Base-by-base conservation (phyloP, 2,888 invertebrate species). In the Troides aeacus region DNA sequence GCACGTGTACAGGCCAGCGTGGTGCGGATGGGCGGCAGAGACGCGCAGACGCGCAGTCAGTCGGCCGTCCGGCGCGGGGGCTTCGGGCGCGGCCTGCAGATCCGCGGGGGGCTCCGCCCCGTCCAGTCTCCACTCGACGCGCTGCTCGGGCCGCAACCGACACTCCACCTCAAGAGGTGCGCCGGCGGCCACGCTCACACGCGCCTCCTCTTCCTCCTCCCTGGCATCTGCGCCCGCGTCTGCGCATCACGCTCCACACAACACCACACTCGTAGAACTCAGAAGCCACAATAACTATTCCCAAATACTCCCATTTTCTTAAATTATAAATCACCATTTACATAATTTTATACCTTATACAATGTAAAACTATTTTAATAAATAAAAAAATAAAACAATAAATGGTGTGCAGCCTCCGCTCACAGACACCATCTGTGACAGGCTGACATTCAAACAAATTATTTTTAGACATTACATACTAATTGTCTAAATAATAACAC, bases 161-260 rank as follows among this genome's bases (percentile, higher is more conserved):
- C 89, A 89, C 86, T 85, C 87, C 81, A 89, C 84, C 58, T 78
- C 77, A 64, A 89, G 85, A 81, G 88, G 88, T 77, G 82, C 84
- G 76, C 89, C 89, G 78, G 76, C 82, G 73, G 72, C 76, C 82
- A 85, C 88, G 79, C 76, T 72, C 81, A 86, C 78, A 74, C 72
- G 72, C 73, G 72, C 68, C 78, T 79, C 83, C 76, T 71, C 76
- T 71, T 65, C 79, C 69, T 36, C 72, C 74, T 30, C 30, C 30
- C 30, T 30, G 30, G 4, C 3, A 5, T 30, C 30, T 30, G 68
- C 63, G 65, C 30, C 71, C 64, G 74, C 71, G 75, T 76, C 79
- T 81, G 79, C 78, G 78, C 66, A 50, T 66, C 70, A 57, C 62
- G 30, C 53, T 23, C 53, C 64, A 56, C 69, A 56, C 69, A 46